These are phyloP conservation scores for Euproctis similis DNA, from an alignment of 2,888 invertebrate genomes.

Conservation along the genomic window DNA sequence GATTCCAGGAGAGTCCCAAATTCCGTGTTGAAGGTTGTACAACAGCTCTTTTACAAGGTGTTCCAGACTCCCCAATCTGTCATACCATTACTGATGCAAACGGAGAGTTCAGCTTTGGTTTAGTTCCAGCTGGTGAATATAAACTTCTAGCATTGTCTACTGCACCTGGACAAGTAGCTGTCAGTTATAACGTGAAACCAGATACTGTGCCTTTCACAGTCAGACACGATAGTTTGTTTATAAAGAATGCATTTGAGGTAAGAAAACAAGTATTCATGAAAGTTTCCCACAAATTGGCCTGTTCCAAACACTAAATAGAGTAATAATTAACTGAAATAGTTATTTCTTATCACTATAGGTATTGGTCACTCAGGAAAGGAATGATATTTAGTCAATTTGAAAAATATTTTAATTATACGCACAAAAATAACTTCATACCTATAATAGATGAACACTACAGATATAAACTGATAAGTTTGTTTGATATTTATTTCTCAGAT, in stretches of 20 bases:
- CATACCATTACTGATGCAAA: slow-evolving; percentile 80
- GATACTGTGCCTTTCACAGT: slow-evolving; percentile 81
- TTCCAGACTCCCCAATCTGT: slow-evolving; percentile 81
- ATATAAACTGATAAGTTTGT: too few species aligned
- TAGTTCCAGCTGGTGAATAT: slow-evolving; percentile 89
- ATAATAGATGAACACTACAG: too few species aligned
- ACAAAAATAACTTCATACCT: too few species aligned
- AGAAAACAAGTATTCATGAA: slow-evolving; percentile 22
- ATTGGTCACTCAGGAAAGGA: too few species aligned
- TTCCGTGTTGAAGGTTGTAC: slow-evolving; percentile 75
- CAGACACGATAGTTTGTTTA: slow-evolving; percentile 77
- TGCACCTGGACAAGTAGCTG: slow-evolving; percentile 69
- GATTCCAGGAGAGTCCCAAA: slow-evolving; percentile 44
- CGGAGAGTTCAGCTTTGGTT: slow-evolving; percentile 87
- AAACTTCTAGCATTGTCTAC: slow-evolving; percentile 77
- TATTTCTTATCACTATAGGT: too few species aligned
- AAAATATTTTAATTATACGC: too few species aligned
- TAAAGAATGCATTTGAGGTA: slow-evolving; percentile 83
- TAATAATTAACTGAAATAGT: too few species aligned
- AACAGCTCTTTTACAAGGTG: slow-evolving; percentile 73
- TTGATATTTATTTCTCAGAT: too few species aligned
- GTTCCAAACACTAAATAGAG: not conserved
- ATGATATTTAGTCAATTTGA: too few species aligned
- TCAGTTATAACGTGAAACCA: slow-evolving; percentile 88
- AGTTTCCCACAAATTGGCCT: too few species aligned